phyloP scores from a whole-genome alignment of 2,113 vertebrate genomes.

The Bagarius yarrelli region DNA sequence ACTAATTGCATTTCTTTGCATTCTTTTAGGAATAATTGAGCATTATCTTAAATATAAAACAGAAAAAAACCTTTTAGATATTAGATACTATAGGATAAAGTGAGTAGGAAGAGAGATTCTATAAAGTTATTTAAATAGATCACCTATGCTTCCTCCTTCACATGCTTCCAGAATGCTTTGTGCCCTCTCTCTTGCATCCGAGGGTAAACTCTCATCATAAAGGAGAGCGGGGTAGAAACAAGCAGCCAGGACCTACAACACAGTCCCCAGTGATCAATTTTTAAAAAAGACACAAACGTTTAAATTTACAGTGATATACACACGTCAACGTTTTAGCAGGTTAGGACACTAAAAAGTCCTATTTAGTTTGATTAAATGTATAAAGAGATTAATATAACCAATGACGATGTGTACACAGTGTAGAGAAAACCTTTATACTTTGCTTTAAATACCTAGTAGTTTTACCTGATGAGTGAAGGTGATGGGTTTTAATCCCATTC shows the following conservation, averaged over 20 bases:
- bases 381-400: background rate
- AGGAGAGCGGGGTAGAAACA: conserved; percentile 69
- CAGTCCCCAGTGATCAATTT: background rate
- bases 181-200: conserved; percentile 64
- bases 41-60: too few relatives aligned
- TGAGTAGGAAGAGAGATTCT: background rate
- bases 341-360: background rate
- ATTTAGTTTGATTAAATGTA: background rate
- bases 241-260: conserved; percentile 65
- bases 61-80: too few relatives aligned
- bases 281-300: background rate
- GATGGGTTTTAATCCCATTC: conserved; percentile 63
- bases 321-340: background rate
- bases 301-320: background rate
- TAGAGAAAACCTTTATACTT: background rate
- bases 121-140: conserved; percentile 31
- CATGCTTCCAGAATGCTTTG: conserved; percentile 57
- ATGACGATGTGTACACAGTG: background rate
- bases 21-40: too few relatives aligned
- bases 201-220: conserved; percentile 53
- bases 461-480: conserved; percentile 70
- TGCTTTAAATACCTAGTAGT: background rate
- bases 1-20: too few relatives aligned
- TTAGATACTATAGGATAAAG: too few relatives aligned
- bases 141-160: conserved; percentile 65